phyloP scores from a whole-genome alignment of 2,797 vertebrate genomes.

The Knipowitschia caucasica region DNA sequence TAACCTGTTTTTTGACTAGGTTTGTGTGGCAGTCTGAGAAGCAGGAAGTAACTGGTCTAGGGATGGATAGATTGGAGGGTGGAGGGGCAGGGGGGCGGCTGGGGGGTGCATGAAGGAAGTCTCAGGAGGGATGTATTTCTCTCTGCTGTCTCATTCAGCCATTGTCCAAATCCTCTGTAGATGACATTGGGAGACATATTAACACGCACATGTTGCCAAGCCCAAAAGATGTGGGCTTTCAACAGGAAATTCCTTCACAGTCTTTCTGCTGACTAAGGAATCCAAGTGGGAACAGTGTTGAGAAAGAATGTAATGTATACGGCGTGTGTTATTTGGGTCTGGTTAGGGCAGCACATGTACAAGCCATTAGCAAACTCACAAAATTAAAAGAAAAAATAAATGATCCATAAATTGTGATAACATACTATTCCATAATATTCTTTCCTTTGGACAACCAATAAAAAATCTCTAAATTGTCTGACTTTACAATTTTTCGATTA shows the following conservation, averaged over 20 bases:
- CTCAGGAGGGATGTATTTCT: constrained; percentile 45
- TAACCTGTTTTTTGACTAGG: constrained; percentile 5
- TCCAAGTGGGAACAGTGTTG: constrained; percentile 52
- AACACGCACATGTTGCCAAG: constrained; percentile 38
- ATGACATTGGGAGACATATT: constrained; percentile 43
- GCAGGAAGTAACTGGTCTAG: constrained; percentile 43
- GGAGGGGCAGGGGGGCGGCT: too few relatives aligned
- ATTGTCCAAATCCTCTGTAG: constrained; percentile 49
- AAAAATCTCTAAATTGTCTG: too few relatives aligned
- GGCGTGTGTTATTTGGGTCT: constrained; percentile 44
- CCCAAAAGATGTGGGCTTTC: constrained; percentile 56
- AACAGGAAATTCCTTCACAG: constrained; percentile 76
- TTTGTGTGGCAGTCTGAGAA: constrained; percentile 24
- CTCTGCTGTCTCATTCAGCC: constrained; percentile 23
- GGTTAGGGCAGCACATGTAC: constrained; percentile 40
- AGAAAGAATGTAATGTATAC: constrained; percentile 63
- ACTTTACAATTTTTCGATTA: too few relatives aligned
- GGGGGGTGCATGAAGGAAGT: constrained; percentile 8
- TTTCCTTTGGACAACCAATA: background rate
- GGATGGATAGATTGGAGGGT: constrained; percentile 38
- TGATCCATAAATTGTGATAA: too few relatives aligned
- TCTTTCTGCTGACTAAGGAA: constrained; percentile 72
- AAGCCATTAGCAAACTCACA: constrained; percentile 41
- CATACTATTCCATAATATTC: background rate
- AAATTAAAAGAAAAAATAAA: constrained; percentile 6